Conservation (phyloP, 2,113 vertebrate species). For the Machaerirhynchus nigripectus region DNA sequence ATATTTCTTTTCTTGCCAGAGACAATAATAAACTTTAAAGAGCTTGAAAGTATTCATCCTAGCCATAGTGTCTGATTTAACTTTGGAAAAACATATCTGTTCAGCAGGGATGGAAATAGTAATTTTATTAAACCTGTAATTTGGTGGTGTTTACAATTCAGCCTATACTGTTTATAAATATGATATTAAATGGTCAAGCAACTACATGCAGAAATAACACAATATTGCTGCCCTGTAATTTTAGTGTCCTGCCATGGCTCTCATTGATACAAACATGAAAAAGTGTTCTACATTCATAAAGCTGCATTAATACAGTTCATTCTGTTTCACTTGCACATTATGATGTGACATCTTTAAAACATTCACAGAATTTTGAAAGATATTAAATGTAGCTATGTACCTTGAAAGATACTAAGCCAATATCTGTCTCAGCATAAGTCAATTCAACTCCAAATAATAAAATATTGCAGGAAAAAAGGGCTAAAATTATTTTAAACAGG, state of each 20-base stretch:
- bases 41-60: neutral
- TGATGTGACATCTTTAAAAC: neutral
- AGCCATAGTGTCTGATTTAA: neutral
- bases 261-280: neutral
- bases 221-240: neutral
- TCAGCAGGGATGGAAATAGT: neutral
- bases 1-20: neutral
- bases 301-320: neutral
- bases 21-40: neutral
- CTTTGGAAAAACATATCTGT: neutral
- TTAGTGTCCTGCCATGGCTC: neutral
- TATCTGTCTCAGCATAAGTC: neutral
- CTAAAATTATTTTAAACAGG: neutral
- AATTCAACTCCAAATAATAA: neutral
- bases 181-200: neutral
- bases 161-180: neutral
- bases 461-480: neutral
- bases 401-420: neutral
- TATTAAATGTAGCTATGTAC: neutral
- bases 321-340: neutral
- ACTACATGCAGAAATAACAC: neutral
- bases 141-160: neutral
- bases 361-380: neutral
- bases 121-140: neutral
- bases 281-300: neutral